These are phyloP conservation scores for Pardalotus punctatus DNA, from an alignment of 2,113 vertebrate species.

Conservation along the genomic window DNA sequence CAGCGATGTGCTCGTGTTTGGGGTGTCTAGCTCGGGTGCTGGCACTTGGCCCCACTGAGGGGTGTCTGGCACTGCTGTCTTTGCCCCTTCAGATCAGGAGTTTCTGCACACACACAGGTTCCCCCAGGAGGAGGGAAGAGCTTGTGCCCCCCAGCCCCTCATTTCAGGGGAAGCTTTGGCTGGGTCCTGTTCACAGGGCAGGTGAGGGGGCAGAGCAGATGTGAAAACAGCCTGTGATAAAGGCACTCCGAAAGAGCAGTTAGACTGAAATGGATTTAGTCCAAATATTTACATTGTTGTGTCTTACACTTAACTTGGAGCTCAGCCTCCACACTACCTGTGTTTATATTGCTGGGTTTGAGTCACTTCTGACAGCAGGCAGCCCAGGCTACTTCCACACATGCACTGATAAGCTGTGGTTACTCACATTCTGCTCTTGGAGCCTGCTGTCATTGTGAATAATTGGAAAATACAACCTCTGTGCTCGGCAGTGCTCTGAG, in stretches of 20 bases:
- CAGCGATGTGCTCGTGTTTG: background rate
- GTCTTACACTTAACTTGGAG: background rate
- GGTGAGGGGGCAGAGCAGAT: background rate
- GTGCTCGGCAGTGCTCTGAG: background rate
- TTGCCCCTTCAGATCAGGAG: background rate
- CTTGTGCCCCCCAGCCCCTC: background rate
- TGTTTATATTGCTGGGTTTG: background rate
- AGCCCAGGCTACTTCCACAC: background rate
- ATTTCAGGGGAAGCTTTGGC: background rate
- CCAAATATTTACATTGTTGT: background rate
- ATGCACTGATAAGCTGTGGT: background rate
- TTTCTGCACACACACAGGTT: background rate
- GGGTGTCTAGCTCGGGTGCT: too few relatives aligned
- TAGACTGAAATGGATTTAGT: background rate
- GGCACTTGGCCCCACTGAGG: background rate
- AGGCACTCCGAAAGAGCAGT: background rate
- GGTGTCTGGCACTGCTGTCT: rapidly evolving
- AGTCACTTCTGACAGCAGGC: background rate
- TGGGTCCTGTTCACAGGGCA: background rate
- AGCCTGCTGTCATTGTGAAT: background rate
- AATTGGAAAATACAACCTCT: background rate
- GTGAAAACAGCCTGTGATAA: background rate
- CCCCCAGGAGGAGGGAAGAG: background rate
- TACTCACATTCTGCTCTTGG: background rate
- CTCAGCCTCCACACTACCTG: background rate